Conservation (phyloP, 2,113 vertebrate genomes). For the Grantiella picta region DNA sequence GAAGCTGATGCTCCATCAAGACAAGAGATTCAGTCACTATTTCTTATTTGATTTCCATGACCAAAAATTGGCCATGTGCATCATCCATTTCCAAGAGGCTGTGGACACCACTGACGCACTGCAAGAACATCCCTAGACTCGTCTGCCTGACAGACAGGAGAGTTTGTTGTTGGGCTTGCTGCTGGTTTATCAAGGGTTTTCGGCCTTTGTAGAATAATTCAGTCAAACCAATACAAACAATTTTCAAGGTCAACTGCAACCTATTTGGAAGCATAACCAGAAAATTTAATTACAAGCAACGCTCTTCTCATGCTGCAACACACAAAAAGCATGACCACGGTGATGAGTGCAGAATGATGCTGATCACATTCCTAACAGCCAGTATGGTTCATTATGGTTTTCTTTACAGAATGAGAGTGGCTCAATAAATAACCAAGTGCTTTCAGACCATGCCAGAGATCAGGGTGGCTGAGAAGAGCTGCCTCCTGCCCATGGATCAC, state of each 20-base stretch:
- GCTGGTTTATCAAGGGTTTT: background rate
- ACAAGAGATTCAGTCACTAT: background rate
- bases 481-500: background rate
- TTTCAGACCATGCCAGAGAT: background rate
- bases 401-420: background rate
- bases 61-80: rapidly evolving
- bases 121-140: background rate
- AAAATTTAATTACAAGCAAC: background rate
- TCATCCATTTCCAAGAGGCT: background rate
- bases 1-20: background rate
- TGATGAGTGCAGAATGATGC: background rate
- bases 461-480: background rate
- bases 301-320: background rate
- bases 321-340: rapidly evolving
- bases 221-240: background rate
- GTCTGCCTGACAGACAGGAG: background rate
- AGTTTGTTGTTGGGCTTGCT: background rate
- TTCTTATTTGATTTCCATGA: background rate
- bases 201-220: background rate
- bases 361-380: background rate
- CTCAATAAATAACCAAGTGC: background rate
- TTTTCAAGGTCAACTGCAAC: background rate
- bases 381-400: rapidly evolving
- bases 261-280: background rate
- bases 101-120: background rate